Percentiles rank a stretch among this genome's conserved stretches.
phyloP scores from a whole-genome alignment of 1,140 invertebrate genomes.

The Drosophila setifemur region DNA sequence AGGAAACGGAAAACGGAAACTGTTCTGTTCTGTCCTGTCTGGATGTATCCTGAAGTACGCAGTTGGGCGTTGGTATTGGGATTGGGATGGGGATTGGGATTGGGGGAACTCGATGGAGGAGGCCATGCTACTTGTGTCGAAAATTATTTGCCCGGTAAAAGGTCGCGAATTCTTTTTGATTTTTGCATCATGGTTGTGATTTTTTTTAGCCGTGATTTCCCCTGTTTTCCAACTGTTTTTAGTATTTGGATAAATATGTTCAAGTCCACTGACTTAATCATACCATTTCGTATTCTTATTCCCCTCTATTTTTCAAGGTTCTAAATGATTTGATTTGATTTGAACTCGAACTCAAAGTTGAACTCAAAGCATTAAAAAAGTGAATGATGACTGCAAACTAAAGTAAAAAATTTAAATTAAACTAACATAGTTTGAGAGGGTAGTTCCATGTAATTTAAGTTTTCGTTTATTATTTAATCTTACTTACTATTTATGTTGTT shows the following conservation, averaged over 20 bases:
- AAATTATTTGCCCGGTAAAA: slow-evolving; percentile 35
- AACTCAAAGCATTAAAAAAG: too few relatives aligned
- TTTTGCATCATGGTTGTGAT: slow-evolving; percentile 11
- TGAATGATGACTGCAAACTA: too few relatives aligned
- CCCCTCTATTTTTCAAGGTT: background rate
- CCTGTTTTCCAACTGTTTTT: background rate
- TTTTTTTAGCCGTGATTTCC: slow-evolving; percentile 10
- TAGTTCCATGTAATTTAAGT: too few relatives aligned
- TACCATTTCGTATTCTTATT: background rate
- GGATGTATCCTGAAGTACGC: slow-evolving; percentile 1
- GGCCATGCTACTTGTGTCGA: background rate
- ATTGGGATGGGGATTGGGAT: background rate
- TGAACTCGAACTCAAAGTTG: background rate
- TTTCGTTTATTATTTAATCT: background rate
- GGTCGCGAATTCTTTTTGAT: slow-evolving; percentile 2
- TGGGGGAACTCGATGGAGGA: background rate
- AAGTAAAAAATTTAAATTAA: too few relatives aligned
- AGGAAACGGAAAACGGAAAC: slow-evolving; percentile 49
- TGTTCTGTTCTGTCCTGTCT: slow-evolving; percentile 20
- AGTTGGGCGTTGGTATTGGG: slow-evolving; percentile 1
- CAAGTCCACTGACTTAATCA: background rate
- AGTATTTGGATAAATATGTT: slow-evolving; percentile 6
- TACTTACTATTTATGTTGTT: background rate
- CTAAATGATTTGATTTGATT: too few relatives aligned
- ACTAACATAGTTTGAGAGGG: too few relatives aligned